Conservation (phyloP, 64 coral and sea anemone genomes). For the Acropora yongei region DNA sequence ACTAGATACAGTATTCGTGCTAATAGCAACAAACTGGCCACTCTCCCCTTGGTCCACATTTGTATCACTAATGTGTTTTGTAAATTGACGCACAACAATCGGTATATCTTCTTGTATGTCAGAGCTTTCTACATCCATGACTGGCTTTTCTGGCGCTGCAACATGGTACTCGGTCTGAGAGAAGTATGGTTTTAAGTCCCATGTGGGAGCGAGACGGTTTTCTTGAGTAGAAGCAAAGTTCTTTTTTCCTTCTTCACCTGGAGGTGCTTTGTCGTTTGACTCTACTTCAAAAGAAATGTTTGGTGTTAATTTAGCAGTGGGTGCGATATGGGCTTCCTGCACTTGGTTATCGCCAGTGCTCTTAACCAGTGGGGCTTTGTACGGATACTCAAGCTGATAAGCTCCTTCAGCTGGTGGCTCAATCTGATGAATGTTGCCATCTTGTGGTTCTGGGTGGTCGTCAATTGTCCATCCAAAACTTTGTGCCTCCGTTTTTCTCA, state of each 20-base stretch:
- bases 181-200: conserved; percentile 4
- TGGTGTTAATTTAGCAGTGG: background rate
- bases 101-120: background rate
- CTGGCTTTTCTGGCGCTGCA: background rate
- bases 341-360: background rate
- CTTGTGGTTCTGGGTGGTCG: background rate
- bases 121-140: background rate
- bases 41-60: background rate
- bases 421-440: background rate
- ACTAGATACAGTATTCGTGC: background rate
- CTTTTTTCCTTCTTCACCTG: background rate
- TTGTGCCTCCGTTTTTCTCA: background rate
- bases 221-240: background rate
- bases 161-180: conserved; percentile 4
- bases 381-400: conserved; percentile 13
- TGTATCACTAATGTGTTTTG: background rate
- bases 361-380: background rate
- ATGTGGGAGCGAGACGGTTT: background rate
- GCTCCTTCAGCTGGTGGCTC: background rate
- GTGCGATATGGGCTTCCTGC: conserved; percentile 17
- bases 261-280: background rate
- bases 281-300: background rate
- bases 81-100: background rate
- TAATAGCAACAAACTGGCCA: background rate
- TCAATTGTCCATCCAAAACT: background rate